Percentiles rank a stretch among this genome's conserved stretches.
These are phyloP conservation scores for Leptoteleia sp. DNA, from an alignment of 1,140 invertebrate species.

Conservation along the genomic window DNA sequence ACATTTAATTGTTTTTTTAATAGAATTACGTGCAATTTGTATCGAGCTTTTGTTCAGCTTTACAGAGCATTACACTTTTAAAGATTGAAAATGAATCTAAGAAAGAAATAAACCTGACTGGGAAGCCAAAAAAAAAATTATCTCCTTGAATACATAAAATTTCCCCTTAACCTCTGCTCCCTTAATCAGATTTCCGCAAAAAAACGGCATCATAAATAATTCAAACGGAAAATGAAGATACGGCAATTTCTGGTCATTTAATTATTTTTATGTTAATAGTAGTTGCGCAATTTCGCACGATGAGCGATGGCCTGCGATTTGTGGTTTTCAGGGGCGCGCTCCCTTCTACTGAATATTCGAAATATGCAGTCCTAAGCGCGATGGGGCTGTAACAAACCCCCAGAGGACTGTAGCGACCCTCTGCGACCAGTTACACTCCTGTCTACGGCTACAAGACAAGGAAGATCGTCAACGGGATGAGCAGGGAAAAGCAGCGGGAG, in stretches of 20 bases:
- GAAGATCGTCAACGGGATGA: slow-evolving; percentile 26
- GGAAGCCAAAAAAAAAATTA: too few species aligned
- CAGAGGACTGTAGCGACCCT: slow-evolving; percentile 59
- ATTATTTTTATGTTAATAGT: slow-evolving; percentile 76
- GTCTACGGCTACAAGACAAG: slow-evolving; percentile 39
- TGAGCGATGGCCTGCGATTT: slow-evolving; percentile 66
- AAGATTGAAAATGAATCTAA: too few species aligned
- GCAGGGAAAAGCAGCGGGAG: slow-evolving; percentile 16
- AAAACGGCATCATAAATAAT: slow-evolving; percentile 46
- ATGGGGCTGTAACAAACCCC: slow-evolving; percentile 57
- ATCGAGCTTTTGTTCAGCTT: too few species aligned
- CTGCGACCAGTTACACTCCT: slow-evolving; percentile 44
- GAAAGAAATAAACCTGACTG: too few species aligned
- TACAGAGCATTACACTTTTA: too few species aligned
- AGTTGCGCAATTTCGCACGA: slow-evolving; percentile 65
- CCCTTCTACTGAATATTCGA: slow-evolving; percentile 63
- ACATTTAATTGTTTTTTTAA: too few species aligned
- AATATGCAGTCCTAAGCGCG: slow-evolving; percentile 60
- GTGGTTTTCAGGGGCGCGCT: slow-evolving; percentile 50
- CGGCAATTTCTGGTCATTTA: slow-evolving; percentile 66
- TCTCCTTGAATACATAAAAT: slow-evolving; percentile 23
- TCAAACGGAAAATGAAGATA: slow-evolving; percentile 41
- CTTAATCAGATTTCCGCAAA: slow-evolving; percentile 32
- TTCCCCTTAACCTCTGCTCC: slow-evolving; percentile 8
- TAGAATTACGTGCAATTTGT: too few species aligned